These are phyloP conservation scores for Tympanuchus pallidicinctus DNA, from an alignment of 2,113 vertebrate genomes.

Conservation along the genomic window DNA sequence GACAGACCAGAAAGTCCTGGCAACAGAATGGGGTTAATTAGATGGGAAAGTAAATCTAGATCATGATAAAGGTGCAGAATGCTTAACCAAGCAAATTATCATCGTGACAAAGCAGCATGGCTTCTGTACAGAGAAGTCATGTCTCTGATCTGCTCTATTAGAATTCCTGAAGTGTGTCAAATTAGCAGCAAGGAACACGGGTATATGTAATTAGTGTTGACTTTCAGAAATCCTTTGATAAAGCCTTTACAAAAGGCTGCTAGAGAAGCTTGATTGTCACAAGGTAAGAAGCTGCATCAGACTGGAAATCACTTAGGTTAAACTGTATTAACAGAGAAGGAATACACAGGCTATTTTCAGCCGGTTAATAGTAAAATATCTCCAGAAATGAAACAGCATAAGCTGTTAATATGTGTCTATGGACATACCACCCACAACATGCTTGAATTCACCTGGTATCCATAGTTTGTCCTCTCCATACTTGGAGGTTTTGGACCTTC, in stretches of 20 bases:
- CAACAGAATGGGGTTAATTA: background rate
- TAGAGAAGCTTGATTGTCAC: background rate
- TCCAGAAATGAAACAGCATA: background rate
- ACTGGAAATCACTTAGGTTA: background rate
- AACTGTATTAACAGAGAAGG: background rate
- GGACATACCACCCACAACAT: background rate
- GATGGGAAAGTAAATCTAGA: background rate
- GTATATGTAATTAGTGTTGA: conserved; percentile 22
- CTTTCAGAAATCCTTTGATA: conserved; percentile 60
- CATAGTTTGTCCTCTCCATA: background rate
- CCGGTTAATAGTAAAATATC: background rate
- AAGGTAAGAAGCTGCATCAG: conserved; percentile 3
- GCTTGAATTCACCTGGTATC: background rate
- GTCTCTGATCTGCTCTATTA: conserved; percentile 31
- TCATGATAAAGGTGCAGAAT: background rate
- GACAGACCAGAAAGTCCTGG: conserved; percentile 21
- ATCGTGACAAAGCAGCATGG: background rate
- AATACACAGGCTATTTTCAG: background rate
- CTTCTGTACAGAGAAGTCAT: conserved; percentile 33
- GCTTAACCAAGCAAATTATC: conserved; percentile 45
- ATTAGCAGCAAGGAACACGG: conserved; percentile 40
- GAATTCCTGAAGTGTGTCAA: conserved; percentile 56
- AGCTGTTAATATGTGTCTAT: background rate
- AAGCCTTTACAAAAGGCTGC: conserved; percentile 47
- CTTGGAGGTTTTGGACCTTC: background rate